These are phyloP conservation scores for Characodon lateralis DNA, from an alignment of 2,797 vertebrate species.

Conservation along the genomic window DNA sequence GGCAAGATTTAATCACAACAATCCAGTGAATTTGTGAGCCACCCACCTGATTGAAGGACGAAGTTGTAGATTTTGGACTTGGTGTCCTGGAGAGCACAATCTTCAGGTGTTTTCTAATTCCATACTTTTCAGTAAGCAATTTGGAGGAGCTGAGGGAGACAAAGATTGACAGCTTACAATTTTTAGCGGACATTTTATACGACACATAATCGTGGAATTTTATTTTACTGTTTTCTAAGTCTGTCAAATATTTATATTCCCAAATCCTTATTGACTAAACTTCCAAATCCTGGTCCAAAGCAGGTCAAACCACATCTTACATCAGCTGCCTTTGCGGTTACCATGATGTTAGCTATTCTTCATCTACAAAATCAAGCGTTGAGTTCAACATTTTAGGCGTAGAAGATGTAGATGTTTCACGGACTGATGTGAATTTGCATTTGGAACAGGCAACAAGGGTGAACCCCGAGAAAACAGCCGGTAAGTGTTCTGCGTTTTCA, in stretches of 20 bases:
- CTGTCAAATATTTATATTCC: neutral
- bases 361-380: no score
- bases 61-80: slow-evolving; percentile 11
- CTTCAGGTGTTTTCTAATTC: slow-evolving; percentile 47
- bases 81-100: slow-evolving; percentile 48
- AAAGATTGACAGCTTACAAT: neutral
- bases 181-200: neutral
- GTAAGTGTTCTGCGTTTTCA: neutral
- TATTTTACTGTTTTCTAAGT: neutral
- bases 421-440: neutral
- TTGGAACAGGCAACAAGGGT: neutral
- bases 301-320: neutral
- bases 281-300: neutral
- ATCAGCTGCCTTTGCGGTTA: neutral
- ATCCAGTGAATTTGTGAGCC: neutral
- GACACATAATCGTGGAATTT: no score
- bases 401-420: neutral
- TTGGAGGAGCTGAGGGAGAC: slow-evolving; percentile 47
- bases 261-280: neutral
- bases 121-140: slow-evolving; percentile 21
- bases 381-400: neutral
- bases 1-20: neutral
- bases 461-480: neutral
- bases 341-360: neutral
- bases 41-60: slow-evolving; percentile 43